Percentiles rank a stretch among this genome's conserved stretches.
These are phyloP conservation scores for Pristionchus maxplancki DNA, from an alignment of 2,888 invertebrate genomes.

Conservation along the genomic window DNA sequence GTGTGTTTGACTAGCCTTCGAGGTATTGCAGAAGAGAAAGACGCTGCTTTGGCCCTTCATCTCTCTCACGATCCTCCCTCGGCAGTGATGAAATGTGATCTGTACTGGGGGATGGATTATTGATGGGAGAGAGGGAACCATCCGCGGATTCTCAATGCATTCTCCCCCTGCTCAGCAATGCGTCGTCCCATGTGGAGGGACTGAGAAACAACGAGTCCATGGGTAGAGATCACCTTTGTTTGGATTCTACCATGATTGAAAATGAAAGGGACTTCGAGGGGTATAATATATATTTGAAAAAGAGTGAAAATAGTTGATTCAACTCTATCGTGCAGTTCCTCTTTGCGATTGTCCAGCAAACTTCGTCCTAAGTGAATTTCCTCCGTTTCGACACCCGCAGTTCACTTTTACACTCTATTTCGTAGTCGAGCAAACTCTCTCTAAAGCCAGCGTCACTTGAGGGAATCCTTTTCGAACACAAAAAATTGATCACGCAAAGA, in stretches of 20 bases:
- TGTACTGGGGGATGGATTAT: constrained; percentile 39
- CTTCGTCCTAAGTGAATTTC: not conserved
- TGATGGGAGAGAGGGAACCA: constrained; percentile 35
- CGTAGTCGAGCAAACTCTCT: not conserved
- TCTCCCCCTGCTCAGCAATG: not conserved
- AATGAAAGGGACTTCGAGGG: too few species aligned
- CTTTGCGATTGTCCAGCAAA: not conserved
- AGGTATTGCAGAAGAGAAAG: not conserved
- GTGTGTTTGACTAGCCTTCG: constrained; percentile 27
- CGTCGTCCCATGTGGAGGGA: not conserved
- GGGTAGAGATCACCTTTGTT: not conserved
- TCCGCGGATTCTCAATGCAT: constrained; percentile 21
- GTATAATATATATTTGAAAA: too few species aligned
- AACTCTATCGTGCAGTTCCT: not conserved
- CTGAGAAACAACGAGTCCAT: not conserved
- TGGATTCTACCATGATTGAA: not conserved
- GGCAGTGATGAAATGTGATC: constrained; percentile 22
- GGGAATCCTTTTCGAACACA: not conserved
- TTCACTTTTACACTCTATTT: not conserved
- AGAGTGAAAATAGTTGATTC: not conserved
- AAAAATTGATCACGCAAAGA: not conserved
- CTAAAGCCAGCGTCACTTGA: not conserved
- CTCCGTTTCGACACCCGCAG: not conserved
- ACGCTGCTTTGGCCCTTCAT: not conserved
- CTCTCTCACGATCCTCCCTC: constrained; percentile 24